Evolutionary conservation across 1,140 invertebrate species (phyloP), one percentile per base, ranked within the genome.

Genomic region (Trichonephila clavata): DNA sequence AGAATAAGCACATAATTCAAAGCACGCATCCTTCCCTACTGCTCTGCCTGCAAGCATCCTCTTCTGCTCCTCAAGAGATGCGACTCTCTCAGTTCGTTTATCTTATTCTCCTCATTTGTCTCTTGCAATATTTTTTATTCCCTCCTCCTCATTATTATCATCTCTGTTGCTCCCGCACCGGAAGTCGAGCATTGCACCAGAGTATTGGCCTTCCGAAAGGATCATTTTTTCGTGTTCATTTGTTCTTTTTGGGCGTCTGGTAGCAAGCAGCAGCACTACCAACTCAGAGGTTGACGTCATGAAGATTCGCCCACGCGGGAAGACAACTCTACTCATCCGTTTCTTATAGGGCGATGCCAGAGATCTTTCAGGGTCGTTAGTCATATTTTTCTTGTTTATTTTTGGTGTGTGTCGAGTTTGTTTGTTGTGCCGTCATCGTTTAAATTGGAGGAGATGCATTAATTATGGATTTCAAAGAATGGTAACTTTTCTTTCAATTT

Each of bases 21-120:
- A 39, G 27, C 71, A 77, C 71, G 71, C 71, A 77, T 77, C 68
- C 68, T 32, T 77, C 13, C 10, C 43, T 32, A 39, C 16, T 32
- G 24, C 68, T 18, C 43, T 50, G 43, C 43, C 43, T 50, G 5
- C 43, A 50, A 50, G 24, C 68, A 32, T 77, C 71, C 27, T 39
- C 21, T 81, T 39, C 20, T 57, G 0, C 80, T 39, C 43, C 81
- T 57, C 81, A 84, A 50, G 57, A 84, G 81, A 59, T 84, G n/a
- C 21, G 16, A 87, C 20, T 87, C 39, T 57, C 24, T 24, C 83
- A 60, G 50, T 84, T 60, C 83, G 57, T 84, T 84, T 84, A 84
- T 84, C 83, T 84, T 60, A n/a, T 57, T 84, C 50, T 57, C 24
- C 83, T 60, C 83, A 84, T 84, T 84, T 84, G 83, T 60, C 83